A percentile compares a stretch with the other conserved stretches of the same genome.
These are phyloP conservation scores for Prosapia bicincta DNA, from an alignment of 2,888 invertebrate genomes.

Conservation along the genomic window DNA sequence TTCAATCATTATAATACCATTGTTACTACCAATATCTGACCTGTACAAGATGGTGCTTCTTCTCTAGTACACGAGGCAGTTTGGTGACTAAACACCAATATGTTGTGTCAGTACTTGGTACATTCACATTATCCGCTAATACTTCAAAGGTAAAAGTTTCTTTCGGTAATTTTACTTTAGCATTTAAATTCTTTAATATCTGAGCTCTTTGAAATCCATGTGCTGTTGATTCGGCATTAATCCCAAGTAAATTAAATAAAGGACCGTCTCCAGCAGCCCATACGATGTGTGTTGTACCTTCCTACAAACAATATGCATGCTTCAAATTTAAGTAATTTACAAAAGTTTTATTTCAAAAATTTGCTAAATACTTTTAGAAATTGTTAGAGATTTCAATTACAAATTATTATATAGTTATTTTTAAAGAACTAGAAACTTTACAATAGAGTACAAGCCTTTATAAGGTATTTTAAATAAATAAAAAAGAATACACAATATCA, in stretches of 20 bases:
- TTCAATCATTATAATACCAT: too few species aligned
- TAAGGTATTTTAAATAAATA: too few species aligned
- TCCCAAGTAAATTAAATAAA: conserved; percentile 61
- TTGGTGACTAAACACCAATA: conserved; percentile 94
- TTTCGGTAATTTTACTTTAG: conserved; percentile 43
- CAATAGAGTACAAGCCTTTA: too few species aligned
- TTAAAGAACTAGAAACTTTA: too few species aligned
- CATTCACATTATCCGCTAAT: conserved; percentile 59
- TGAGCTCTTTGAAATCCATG: conserved; percentile 77
- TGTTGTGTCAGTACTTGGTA: conserved; percentile 86
- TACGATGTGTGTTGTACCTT: conserved; percentile 83
- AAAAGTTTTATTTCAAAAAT: too few species aligned
- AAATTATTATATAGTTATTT: too few species aligned
- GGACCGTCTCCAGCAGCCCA: conserved; percentile 80
- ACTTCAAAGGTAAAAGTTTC: conserved; percentile 59
- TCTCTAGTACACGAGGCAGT: conserved; percentile 63
- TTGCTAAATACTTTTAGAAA: too few species aligned
- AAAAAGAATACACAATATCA: too few species aligned
- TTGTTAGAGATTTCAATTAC: too few species aligned
- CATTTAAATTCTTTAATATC: conserved; percentile 54
- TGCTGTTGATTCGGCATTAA: conserved; percentile 56
- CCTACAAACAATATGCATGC: conserved; percentile 50
- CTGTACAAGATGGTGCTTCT: conserved; percentile 73
- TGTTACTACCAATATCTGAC: too few species aligned
- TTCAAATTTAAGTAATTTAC: too few species aligned